Conservation (phyloP, 2,113 vertebrate species). For the Glaucidium brasilianum region DNA sequence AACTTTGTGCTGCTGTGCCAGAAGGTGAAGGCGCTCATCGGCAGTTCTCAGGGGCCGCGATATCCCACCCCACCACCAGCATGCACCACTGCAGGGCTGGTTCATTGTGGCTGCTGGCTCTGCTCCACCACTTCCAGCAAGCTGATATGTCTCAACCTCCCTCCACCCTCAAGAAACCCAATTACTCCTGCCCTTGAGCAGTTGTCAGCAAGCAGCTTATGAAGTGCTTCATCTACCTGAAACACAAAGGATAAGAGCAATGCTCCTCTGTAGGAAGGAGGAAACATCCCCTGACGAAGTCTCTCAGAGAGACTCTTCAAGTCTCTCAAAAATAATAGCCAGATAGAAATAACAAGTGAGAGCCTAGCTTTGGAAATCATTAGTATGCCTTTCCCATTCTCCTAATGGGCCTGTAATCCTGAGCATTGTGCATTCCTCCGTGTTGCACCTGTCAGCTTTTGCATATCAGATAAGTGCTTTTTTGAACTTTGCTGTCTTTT, state of each 20-base stretch:
- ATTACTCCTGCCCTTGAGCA: background rate
- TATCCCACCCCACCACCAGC: background rate
- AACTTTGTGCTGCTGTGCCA: background rate
- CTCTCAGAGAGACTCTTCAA: background rate
- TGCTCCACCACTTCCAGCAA: background rate
- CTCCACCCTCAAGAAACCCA: background rate
- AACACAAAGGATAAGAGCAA: background rate
- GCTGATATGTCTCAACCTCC: background rate
- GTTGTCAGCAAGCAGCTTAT: background rate
- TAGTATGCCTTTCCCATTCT: background rate
- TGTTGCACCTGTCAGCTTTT: background rate
- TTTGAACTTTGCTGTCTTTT: background rate
- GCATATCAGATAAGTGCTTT: background rate
- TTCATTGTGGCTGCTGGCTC: background rate
- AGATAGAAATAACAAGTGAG: background rate
- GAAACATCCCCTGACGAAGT: background rate
- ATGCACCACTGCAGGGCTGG: background rate
- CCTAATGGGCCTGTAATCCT: background rate
- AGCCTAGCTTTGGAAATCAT: background rate
- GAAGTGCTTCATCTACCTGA: background rate
- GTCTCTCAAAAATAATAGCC: background rate
- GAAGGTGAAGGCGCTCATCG: background rate
- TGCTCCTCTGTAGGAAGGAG: background rate
- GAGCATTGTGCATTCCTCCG: background rate
- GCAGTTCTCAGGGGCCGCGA: background rate